These are phyloP conservation scores for Tachysurus fulvidraco DNA, from an alignment of 2,113 vertebrate genomes.

Conservation along the genomic window DNA sequence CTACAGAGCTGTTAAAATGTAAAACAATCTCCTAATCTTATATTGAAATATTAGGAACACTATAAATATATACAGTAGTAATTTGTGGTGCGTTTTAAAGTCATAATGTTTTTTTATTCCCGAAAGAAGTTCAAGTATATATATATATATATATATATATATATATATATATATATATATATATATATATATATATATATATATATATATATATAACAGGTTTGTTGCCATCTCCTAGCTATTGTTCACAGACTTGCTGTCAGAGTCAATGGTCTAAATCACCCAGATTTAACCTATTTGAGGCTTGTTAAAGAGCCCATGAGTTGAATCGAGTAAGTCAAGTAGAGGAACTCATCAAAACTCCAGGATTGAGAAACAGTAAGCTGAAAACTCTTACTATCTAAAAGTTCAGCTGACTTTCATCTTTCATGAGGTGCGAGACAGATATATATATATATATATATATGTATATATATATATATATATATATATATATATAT, in stretches of 20 bases:
- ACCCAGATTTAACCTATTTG: background rate
- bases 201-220: background rate
- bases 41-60: background rate
- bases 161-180: too few relatives aligned
- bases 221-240: background rate
- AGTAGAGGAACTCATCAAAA: background rate
- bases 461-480: too few relatives aligned
- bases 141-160: too few relatives aligned
- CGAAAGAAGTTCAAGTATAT: background rate
- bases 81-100: background rate
- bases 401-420: constrained; percentile 47
- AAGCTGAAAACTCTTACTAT: constrained; percentile 22
- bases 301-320: background rate
- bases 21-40: background rate
- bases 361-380: background rate
- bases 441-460: constrained; percentile 6
- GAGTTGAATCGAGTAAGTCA: background rate
- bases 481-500: too few relatives aligned
- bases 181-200: too few relatives aligned
- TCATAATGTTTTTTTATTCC: background rate
- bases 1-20: background rate
- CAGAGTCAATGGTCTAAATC: background rate
- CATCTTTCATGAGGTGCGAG: constrained; percentile 46
- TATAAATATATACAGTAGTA: background rate
- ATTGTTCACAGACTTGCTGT: background rate